Base-by-base conservation (phyloP, 2,888 invertebrate species). In the Rutpela maculata region DNA sequence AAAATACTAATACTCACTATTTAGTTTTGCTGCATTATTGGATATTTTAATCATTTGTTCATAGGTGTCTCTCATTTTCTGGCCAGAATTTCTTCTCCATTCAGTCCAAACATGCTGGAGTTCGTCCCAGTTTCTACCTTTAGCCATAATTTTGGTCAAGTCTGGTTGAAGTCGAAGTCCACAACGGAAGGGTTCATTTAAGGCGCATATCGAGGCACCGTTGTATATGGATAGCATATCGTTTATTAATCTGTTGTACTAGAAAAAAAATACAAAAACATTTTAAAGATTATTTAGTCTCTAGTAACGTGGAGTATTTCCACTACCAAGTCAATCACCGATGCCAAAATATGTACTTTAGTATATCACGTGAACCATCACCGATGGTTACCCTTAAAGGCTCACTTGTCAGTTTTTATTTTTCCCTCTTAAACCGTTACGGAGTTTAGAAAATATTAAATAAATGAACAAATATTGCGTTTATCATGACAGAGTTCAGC, bases 201-300 rank as follows among this genome's bases (percentile, higher is more conserved):
- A 95, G 0, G 94, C 95, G 87, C 97, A 97, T 78, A 97, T 93
- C 73, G 95, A 94, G 0, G 97, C 97, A 0, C 93, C 94, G 87
- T 97, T 96, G 90, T 96, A 97, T 0, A 96, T 94, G 0, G 95
- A 94, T 17, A 96, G 91, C 97, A 97, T 97, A 87, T 97, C 96
- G 86, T 96, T 97, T 83, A 97, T 95, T 56, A 97, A 90, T 65
- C 96, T 93, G 89, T 97, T 97, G 89, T 96, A 97, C 97, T 96
- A 91, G 43, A 91, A 91, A 65, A 57, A 68, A 65, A 65, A 15
- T 15, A 91, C 60, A 57, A 68, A 65, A 65, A 15, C 3, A 50
- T 50, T 6, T 50, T 35, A 0, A 26, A 26, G 22, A 26, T 26
- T 26, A 26, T 26, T 26, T 26, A 26, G 4, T 26, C 22, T 3